A percentile compares a stretch with the other conserved stretches of the same genome.
phyloP scores from a whole-genome alignment of 2,888 invertebrate species.

The Tetragonula carbonaria region DNA sequence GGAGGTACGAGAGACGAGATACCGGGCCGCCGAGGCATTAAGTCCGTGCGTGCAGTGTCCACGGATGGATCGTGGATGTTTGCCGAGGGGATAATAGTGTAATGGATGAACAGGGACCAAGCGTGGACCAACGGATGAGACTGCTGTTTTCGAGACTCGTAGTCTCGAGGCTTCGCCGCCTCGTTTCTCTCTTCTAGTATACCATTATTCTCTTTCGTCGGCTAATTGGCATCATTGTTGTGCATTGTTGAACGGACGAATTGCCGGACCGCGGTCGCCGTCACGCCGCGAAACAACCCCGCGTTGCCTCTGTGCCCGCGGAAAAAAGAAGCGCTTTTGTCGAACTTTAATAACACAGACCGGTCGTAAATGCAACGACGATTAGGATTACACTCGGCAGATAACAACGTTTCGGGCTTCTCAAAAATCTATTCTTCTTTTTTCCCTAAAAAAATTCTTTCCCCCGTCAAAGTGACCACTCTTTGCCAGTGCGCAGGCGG shows the following conservation, averaged over 20 bases:
- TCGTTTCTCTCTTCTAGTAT: constrained; percentile 58
- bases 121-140: constrained; percentile 75
- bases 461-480: too few species aligned
- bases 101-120: constrained; percentile 79
- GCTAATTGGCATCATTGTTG: constrained; percentile 72
- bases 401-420: constrained; percentile 5
- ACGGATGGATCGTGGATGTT: constrained; percentile 76
- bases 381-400: constrained; percentile 52
- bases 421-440: not conserved
- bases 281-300: constrained; percentile 59
- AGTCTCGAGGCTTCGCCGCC: constrained; percentile 49
- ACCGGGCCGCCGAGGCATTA: constrained; percentile 61
- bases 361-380: constrained; percentile 33
- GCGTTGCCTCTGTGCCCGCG: constrained; percentile 6
- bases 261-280: constrained; percentile 42
- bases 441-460: not conserved
- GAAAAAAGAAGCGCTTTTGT: constrained; percentile 44
- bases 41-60: constrained; percentile 66
- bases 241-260: constrained; percentile 63
- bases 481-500: too few species aligned
- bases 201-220: constrained; percentile 64
- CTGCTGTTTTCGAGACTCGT: constrained; percentile 74
- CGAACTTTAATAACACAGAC: constrained; percentile 42
- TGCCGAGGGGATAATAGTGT: constrained; percentile 80
- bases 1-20: constrained; percentile 29